A percentile compares a stretch with the other conserved stretches of the same genome.
These are phyloP conservation scores for Pantelozetes paolii DNA, from an alignment of 2,888 invertebrate species.

Conservation along the genomic window DNA sequence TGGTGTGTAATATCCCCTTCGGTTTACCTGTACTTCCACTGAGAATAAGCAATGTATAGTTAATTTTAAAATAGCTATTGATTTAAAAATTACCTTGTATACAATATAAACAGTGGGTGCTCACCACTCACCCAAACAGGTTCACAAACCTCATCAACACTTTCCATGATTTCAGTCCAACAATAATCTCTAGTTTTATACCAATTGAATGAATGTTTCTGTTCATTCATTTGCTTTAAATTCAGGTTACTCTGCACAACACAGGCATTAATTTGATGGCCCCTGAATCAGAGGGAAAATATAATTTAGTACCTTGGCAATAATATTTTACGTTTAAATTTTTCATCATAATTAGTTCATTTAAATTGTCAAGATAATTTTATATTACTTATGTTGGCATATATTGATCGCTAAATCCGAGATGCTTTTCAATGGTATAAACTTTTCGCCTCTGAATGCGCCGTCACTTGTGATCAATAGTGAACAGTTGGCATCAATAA, in stretches of 20 bases:
- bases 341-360: neutral
- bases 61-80: no score
- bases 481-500: slow-evolving; percentile 81
- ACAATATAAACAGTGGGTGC: slow-evolving; percentile 94
- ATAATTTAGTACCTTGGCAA: no score
- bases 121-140: slow-evolving; percentile 95
- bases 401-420: slow-evolving; percentile 65
- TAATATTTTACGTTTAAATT: neutral
- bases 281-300: no score
- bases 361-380: slow-evolving; percentile 36
- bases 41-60: no score
- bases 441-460: slow-evolving; percentile 89
- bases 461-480: slow-evolving; percentile 72
- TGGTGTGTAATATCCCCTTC: no score
- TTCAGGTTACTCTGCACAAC: slow-evolving; percentile 83
- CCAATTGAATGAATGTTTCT: slow-evolving; percentile 55
- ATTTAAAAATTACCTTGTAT: no score
- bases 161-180: slow-evolving; percentile 87
- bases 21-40: no score
- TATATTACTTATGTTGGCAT: slow-evolving; percentile 48
- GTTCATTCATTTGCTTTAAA: slow-evolving; percentile 25
- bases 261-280: slow-evolving; percentile 72
- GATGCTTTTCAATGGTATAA: slow-evolving; percentile 78
- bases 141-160: slow-evolving; percentile 73
- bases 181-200: slow-evolving; percentile 70